Base-by-base conservation (phyloP, 1,140 invertebrate genomes). In the Eciton burchellii region DNA sequence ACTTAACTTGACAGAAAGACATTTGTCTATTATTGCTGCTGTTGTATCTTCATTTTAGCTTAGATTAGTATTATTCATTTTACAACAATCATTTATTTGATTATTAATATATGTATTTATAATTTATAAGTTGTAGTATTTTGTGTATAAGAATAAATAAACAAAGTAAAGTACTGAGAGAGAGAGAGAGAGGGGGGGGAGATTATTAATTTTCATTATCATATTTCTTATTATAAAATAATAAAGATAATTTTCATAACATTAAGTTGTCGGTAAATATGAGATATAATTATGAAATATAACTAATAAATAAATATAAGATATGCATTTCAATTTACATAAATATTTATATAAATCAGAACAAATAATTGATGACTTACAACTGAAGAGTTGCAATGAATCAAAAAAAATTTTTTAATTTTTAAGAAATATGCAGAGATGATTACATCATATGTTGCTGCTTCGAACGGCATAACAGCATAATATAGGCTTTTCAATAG, bases 81-180 rank as follows among this genome's bases (percentile, higher is more conserved):
- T 24, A n/a, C n/a, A n/a, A n/a, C n/a, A n/a, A n/a, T n/a, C 3
- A 43, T 43, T 43, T 59, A 29, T 83, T 85, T 86, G 74, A 71
- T 87, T 59, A 70, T 68, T 56, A 85, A 79, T n/a, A 56, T 52
- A 49, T 56, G 63, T 76, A 86, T 14, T 84, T 83, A 52, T 83
- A 83, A 79, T 82, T 84, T 70, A 66, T 84, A 73, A 84, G 49
- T 47, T 87, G 82, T 86, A 87, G 84, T 57, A 65, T 35, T 35
- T 35, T 35, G 35, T 35, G 35, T 6, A 73, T 83, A 70, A 70
- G 49, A 52, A n/a, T 29, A 52, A 52, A 19, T n/a, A n/a, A n/a
- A n/a, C n/a, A 35, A 29, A 35, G 16, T 49, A 3, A 35, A 35
- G 2, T 35, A 6, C 35, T 35, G 35, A n/a, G n/a, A n/a, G n/a